These are phyloP conservation scores for Panagrolaimus sp. DNA, from an alignment of 1,140 invertebrate species.

Conservation along the genomic window DNA sequence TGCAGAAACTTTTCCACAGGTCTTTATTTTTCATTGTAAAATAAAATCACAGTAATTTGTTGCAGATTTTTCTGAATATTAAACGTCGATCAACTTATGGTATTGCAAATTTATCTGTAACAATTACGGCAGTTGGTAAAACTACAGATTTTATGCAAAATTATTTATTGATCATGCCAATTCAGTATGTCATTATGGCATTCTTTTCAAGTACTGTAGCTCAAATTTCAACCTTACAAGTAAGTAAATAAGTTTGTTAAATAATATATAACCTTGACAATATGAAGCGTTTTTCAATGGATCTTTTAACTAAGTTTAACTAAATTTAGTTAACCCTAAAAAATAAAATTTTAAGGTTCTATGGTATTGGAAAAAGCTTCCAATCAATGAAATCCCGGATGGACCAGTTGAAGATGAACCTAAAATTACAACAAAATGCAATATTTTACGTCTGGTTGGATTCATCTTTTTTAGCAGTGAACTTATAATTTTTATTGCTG, in stretches of 20 bases:
- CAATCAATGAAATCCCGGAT: background rate
- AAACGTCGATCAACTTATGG: conserved; percentile 42
- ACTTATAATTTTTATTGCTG: conserved; percentile 15
- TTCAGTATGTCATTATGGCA: conserved; percentile 51
- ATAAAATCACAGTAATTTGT: conserved; percentile 11
- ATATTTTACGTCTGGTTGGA: conserved; percentile 11
- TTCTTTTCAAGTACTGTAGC: conserved; percentile 49
- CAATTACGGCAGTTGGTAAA: conserved; percentile 43
- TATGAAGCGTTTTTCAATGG: too few species aligned
- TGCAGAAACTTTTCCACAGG: conserved; percentile 52
- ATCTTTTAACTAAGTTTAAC: too few species aligned
- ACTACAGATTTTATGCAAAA: conserved; percentile 44
- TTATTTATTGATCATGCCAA: conserved; percentile 40
- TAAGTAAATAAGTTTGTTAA: conserved; percentile 28
- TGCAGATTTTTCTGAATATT: conserved; percentile 50
- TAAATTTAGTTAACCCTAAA: too few species aligned
- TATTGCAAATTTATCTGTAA: conserved; percentile 39
- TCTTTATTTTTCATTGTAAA: conserved; percentile 11
- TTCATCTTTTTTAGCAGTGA: background rate
- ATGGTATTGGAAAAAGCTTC: conserved; percentile 19
- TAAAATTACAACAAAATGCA: conserved; percentile 1
- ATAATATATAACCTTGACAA: background rate
- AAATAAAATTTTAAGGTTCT: background rate
- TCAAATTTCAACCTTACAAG: conserved; percentile 43
- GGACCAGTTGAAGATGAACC: background rate